Conservation (phyloP, 1,140 invertebrate species). For the Tenebrio molitor region DNA sequence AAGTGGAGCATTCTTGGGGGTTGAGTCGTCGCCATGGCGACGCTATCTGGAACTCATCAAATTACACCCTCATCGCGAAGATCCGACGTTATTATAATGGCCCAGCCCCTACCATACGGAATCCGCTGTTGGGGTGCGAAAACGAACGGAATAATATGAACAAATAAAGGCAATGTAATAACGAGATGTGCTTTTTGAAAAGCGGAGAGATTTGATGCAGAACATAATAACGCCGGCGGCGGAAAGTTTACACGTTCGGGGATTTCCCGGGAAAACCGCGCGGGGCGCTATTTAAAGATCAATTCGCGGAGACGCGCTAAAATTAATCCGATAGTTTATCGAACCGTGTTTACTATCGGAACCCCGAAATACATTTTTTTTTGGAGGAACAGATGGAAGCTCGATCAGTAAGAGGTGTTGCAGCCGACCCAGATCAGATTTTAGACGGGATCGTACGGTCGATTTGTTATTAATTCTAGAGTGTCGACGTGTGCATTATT, state of each 20-base stretch:
- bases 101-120: conserved; percentile 21
- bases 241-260: too few species aligned
- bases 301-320: conserved; percentile 10
- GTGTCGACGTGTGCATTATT: background rate
- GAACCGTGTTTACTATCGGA: conserved; percentile 30
- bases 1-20: background rate
- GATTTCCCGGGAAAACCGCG: too few species aligned
- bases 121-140: conserved; percentile 33
- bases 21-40: conserved; percentile 12
- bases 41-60: conserved; percentile 27
- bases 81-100: conserved; percentile 14
- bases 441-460: too few species aligned
- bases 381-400: too few species aligned
- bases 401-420: too few species aligned
- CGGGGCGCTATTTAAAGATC: conserved; percentile 16
- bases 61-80: conserved; percentile 6
- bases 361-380: too few species aligned
- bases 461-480: too few species aligned
- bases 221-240: conserved; percentile 9
- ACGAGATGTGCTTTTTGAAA: conserved; percentile 40
- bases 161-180: conserved; percentile 44
- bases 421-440: too few species aligned
- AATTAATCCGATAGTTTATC: conserved; percentile 29
- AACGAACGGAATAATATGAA: conserved; percentile 41
- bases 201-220: conserved; percentile 5